Evolutionary conservation across 2,113 vertebrate species (phyloP).

Genomic region (Pavo muticus): DNA sequence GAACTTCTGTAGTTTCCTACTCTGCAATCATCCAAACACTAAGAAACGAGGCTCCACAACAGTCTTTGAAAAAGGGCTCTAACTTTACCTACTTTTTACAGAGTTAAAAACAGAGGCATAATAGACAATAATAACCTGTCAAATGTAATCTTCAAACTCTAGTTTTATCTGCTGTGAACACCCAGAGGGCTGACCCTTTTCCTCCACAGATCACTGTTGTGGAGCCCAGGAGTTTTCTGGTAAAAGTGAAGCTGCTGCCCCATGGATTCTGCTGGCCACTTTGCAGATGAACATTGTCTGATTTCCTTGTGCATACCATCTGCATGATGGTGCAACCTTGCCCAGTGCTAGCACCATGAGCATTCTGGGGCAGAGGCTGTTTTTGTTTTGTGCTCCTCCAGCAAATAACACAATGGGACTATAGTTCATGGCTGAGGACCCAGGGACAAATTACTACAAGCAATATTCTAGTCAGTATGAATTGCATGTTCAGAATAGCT

Average conservation of each 20-base stretch:
- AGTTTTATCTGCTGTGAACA: background rate
- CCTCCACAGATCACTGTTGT: background rate
- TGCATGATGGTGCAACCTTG: background rate
- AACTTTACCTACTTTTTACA: background rate
- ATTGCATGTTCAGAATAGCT: accelerated
- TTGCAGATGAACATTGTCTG: background rate
- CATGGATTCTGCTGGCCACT: background rate
- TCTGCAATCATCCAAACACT: background rate
- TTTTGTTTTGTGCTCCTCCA: background rate
- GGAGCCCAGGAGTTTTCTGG: background rate
- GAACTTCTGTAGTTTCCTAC: background rate
- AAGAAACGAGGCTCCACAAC: background rate
- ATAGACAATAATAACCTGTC: background rate
- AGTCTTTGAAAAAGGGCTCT: background rate
- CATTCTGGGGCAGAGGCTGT: background rate
- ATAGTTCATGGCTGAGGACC: background rate
- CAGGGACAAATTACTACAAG: background rate
- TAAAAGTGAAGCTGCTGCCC: background rate
- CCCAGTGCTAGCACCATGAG: background rate
- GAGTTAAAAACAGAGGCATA: background rate
- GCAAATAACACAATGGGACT: background rate
- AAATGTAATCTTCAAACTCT: background rate
- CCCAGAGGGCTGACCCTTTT: background rate
- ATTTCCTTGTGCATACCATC: background rate
- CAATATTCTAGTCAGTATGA: background rate